Percentiles rank a stretch among this genome's conserved stretches.
Conservation (phyloP, 2,113 vertebrate genomes). For the Microtus pennsylvanicus region DNA sequence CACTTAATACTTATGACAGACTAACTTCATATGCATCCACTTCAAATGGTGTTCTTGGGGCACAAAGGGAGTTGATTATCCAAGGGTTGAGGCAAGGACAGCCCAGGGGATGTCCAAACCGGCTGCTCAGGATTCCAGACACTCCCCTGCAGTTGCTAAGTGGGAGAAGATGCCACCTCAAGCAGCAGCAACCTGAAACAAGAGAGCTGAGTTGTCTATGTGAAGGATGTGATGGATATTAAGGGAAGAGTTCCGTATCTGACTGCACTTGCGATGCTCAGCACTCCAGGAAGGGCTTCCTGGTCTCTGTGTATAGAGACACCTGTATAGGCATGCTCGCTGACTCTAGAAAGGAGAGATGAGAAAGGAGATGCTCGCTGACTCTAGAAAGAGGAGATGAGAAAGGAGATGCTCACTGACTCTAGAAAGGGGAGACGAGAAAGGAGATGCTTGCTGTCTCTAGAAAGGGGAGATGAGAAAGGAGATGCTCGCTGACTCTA, state of each 20-base stretch:
- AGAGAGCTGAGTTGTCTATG: background rate
- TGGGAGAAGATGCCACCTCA: background rate
- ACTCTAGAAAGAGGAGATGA: background rate
- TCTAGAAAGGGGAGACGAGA: background rate
- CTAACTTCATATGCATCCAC: background rate
- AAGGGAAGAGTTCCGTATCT: rapidly evolving
- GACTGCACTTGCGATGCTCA: background rate
- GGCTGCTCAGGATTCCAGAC: background rate
- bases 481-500: too few relatives aligned
- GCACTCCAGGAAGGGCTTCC: background rate
- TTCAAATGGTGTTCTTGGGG: background rate
- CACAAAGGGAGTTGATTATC: background rate
- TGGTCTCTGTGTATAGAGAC: background rate
- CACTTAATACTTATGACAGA: background rate
- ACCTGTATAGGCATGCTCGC: background rate
- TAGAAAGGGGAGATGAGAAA: background rate
- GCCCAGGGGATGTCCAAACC: background rate
- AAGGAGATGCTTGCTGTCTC: background rate
- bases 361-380: background rate
- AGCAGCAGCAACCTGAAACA: background rate
- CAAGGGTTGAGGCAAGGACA: too few relatives aligned
- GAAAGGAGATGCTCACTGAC: background rate
- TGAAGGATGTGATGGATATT: background rate
- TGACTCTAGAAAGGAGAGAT: too few relatives aligned
- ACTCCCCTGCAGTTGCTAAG: background rate